Base-by-base conservation (phyloP, 2,113 vertebrate species). In the Varanus salvator region DNA sequence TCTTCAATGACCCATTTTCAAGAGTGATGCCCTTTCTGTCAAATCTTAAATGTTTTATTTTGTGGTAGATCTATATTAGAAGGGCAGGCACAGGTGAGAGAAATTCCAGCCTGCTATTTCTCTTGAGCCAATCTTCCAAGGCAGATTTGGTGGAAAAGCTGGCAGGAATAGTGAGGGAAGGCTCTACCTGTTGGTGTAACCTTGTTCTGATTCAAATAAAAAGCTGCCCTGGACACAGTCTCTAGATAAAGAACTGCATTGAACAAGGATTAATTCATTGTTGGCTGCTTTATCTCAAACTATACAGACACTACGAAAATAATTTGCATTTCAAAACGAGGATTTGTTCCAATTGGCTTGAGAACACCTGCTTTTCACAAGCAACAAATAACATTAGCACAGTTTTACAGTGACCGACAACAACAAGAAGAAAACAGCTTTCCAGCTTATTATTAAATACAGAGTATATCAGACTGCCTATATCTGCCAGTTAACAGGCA, bases 251-350 rank as follows among this genome's bases (percentile, higher is more conserved):
- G 95, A 96, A 96, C 92, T 90, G 94, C 93, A 95, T 96, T 96
- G 96, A 97, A 94, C 95, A 92, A 91, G 96, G 97, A 97, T 97
- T 97, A 97, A 96, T 96, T 96, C 95, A 95, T 96, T 98, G 97
- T 97, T 96, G 95, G 71, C 92, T 94, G 95, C 95, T 97, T 97
- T 98, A 97, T 97, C 97, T 97, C 95, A 88, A 94, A 91, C 93
- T 94, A 94, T 90, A 93, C 97, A 97, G 97, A 94, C 91, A 86
- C 92, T 91, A 94, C 90, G 86, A 92, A 93, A 90, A 91, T 90
- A 94, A 97, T 97, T 97, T 97, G 92, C 97, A 97, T 97, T 97
- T 97, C 96, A 98, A 97, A 97, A 95, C 95, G 92, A 44, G 95
- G 97, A 98, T 97, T 97, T 97, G 93, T 93, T 96, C 93, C 95